phyloP scores from a whole-genome alignment of 2,113 vertebrate genomes.

The Pyxicephalus adspersus region DNA sequence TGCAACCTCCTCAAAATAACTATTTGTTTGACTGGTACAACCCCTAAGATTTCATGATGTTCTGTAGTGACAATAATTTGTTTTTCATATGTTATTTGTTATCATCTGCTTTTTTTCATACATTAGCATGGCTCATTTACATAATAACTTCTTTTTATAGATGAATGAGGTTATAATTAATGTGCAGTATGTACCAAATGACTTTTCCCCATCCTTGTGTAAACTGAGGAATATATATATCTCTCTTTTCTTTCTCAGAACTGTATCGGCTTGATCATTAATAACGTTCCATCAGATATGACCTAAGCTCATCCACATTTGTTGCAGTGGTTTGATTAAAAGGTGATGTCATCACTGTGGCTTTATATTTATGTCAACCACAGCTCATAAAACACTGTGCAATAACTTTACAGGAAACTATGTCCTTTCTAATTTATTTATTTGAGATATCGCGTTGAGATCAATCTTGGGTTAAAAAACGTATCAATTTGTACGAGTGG shows the following conservation, averaged over 20 bases:
- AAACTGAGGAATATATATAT: background rate
- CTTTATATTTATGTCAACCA: conserved; percentile 23
- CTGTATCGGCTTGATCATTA: conserved; percentile 26
- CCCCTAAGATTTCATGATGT: too few species aligned
- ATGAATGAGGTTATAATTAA: background rate
- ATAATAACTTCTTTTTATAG: background rate
- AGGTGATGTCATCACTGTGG: conserved; percentile 29
- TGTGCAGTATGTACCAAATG: background rate
- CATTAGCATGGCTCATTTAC: background rate
- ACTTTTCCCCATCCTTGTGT: background rate
- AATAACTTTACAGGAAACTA: conserved; percentile 5
- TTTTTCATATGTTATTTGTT: background rate
- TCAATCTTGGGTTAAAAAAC: too few species aligned
- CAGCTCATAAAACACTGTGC: conserved; percentile 12
- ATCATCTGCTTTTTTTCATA: background rate
- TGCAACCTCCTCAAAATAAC: too few species aligned
- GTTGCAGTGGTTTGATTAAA: conserved; percentile 35
- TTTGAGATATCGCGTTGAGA: too few species aligned
- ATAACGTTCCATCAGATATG: conserved; percentile 13
- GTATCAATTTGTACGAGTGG: too few species aligned
- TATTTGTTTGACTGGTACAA: too few species aligned
- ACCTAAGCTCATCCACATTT: conserved; percentile 16
- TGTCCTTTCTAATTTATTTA: too few species aligned
- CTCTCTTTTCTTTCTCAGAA: background rate
- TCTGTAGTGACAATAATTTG: background rate